A percentile compares a stretch with the other conserved stretches of the same genome.
These are phyloP conservation scores for Arion vulgaris DNA, from an alignment of 1,140 invertebrate species.

Conservation along the genomic window DNA sequence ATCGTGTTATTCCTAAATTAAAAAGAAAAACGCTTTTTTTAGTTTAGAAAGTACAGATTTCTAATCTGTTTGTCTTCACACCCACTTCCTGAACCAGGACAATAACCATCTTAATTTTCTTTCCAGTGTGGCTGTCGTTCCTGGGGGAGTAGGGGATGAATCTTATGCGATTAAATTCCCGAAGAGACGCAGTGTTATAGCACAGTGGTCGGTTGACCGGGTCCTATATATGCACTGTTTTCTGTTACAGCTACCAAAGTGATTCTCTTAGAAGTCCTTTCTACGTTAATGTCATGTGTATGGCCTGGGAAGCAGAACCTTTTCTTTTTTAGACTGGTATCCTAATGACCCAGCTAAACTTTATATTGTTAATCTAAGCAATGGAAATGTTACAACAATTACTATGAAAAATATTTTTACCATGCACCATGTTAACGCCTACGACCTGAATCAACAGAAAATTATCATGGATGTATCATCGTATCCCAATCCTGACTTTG, in stretches of 20 bases:
- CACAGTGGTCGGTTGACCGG: slow-evolving; percentile 53
- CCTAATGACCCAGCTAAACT: slow-evolving; percentile 46
- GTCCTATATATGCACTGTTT: slow-evolving; percentile 69
- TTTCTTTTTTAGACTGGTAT: slow-evolving; percentile 58
- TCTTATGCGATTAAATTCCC: slow-evolving; percentile 52
- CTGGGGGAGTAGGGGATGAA: slow-evolving; percentile 45
- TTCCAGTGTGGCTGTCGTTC: slow-evolving; percentile 54
- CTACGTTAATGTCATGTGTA: slow-evolving; percentile 56
- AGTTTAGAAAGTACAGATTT: slow-evolving; percentile 33
- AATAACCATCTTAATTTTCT: slow-evolving; percentile 55
- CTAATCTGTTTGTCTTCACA: slow-evolving; percentile 58
- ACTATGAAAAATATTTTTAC: slow-evolving; percentile 55
- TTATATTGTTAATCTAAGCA: slow-evolving; percentile 56
- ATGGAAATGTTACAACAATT: slow-evolving; percentile 48
- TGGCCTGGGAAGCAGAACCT: slow-evolving; percentile 53
- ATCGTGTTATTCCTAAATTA: slow-evolving; percentile 36
- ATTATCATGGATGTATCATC: slow-evolving; percentile 62
- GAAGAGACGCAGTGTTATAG: slow-evolving; percentile 51
- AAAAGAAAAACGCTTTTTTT: not conserved
- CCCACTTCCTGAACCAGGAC: slow-evolving; percentile 56
- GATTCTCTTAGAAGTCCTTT: slow-evolving; percentile 62
- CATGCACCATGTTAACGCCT: slow-evolving; percentile 68
- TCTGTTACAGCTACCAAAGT: slow-evolving; percentile 59
- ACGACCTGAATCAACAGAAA: slow-evolving; percentile 47
- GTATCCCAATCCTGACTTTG: slow-evolving; percentile 53